Evolutionary conservation across 1,140 invertebrate genomes (phyloP), one percentile per base, ranked within the genome.

Genomic region (Ylistrum balloti): DNA sequence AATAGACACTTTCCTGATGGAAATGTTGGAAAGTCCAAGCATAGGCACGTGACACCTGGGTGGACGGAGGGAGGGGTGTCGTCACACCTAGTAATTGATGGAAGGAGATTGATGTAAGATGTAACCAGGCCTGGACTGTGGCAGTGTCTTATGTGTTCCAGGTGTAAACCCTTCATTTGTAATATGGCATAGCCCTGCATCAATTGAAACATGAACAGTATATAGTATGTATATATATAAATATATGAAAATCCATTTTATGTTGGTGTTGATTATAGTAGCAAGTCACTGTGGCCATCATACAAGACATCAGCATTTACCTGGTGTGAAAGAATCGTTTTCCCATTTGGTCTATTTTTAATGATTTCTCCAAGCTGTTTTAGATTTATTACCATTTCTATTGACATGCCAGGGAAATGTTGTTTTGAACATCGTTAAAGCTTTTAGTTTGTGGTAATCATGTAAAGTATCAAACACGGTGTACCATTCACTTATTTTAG

Each of bases 21-120:
- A 97, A 90, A 96, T 97, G 98, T 97, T 97, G 48, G 98, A 99
- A 92, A 97, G 93, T 20, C 95, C 95, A 9, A 95, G 56, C 56
- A n/a, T 74, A 74, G 56, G 56, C 22, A 74, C 56, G 56, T 74
- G 56, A 74, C 56, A 5, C 56, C 56, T 74, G 56, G 22, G 11
- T 28, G 56, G 56, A 74, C 0, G 0, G n/a, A 74, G 56, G 56
- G 56, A 28, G 56, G 56, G 56, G 56, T 74, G 56, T 74, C 56
- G 56, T 74, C 5, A 74, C 56, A 74, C 56, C 56, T 5, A 74
- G 9, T 74, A n/a, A 74, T 74, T 74, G 56, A 74, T 74, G n/a
- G 22, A 74, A n/a, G n/a, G 56, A 28, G 5, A 28, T n/a, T 74
- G 56, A 22, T n/a, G 28, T 38, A 7, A 38, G 35, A 38, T 74